Conservation (phyloP, 2,888 invertebrate species). For the Ommatoiulus sabulosus region DNA sequence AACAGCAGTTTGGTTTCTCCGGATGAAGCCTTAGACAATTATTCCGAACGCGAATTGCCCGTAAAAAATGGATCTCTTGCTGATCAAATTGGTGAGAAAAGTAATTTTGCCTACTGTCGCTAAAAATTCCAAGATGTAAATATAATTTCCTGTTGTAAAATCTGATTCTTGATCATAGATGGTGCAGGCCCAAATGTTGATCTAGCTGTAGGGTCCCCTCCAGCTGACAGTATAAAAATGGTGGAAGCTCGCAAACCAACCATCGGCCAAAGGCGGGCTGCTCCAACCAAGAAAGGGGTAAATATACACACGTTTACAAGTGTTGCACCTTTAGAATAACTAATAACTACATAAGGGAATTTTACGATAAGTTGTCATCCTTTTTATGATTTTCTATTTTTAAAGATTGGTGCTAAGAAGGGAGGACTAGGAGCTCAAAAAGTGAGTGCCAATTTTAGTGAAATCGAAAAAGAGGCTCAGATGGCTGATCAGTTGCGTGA, state of each 20-base stretch:
- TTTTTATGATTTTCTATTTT: too few relatives aligned
- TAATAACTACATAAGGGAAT: not conserved
- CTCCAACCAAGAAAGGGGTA: constrained; percentile 75
- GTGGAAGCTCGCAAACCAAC: constrained; percentile 74
- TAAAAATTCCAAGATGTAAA: not conserved
- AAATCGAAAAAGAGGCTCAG: constrained; percentile 90
- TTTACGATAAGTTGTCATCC: not conserved
- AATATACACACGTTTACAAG: not conserved
- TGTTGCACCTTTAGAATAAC: not conserved
- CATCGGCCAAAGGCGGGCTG: constrained; percentile 78
- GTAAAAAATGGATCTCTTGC: constrained; percentile 44
- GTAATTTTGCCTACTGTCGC: too few relatives aligned
- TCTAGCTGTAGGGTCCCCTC: constrained; percentile 68
- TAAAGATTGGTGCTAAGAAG: constrained; percentile 86
- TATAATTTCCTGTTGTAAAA: not conserved
- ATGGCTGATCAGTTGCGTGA: constrained; percentile 81
- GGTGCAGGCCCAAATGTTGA: constrained; percentile 70
- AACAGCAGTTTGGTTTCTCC: constrained; percentile 54
- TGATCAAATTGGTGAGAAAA: constrained; percentile 53
- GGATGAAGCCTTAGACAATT: not conserved
- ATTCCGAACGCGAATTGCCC: not conserved
- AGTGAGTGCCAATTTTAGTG: constrained; percentile 94
- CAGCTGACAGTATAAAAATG: constrained; percentile 65
- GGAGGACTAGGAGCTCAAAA: constrained; percentile 93
- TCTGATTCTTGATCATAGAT: too few relatives aligned